A percentile compares a stretch with the other conserved stretches of the same genome.
Evolutionary conservation across 2,113 vertebrate species (phyloP).

Genomic region (Chlamydotis undulata): DNA sequence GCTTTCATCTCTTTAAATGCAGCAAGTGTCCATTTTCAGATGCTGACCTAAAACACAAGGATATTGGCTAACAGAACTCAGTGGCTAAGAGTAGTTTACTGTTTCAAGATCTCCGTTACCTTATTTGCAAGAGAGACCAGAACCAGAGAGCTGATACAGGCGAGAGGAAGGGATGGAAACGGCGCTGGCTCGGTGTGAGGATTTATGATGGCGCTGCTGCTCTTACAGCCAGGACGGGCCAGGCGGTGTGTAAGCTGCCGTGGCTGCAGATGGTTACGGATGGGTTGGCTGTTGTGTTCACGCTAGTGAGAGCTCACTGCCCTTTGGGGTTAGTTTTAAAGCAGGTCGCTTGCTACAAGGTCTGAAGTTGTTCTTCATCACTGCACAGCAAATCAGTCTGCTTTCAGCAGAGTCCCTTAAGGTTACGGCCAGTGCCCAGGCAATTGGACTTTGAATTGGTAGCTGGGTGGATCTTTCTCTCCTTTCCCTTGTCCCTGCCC

Average conservation of each 20-base stretch:
- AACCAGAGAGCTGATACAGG: neutral
- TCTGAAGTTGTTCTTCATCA: neutral
- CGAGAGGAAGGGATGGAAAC: neutral
- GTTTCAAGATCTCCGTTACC: neutral
- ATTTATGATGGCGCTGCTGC: neutral
- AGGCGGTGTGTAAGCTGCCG: rapidly evolving
- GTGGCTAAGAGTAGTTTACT: neutral
- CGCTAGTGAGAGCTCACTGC: neutral
- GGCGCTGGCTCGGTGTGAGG: rapidly evolving
- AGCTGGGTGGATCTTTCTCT: neutral
- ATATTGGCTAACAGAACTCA: neutral
- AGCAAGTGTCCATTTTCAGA: neutral
- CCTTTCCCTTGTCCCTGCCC: neutral
- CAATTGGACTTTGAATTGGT: neutral
- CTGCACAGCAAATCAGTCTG: neutral
- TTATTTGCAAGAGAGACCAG: neutral
- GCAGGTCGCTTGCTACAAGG: neutral
- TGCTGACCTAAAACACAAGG: neutral
- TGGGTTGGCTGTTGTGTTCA: neutral
- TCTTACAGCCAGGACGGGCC: rapidly evolving
- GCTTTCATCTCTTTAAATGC: neutral
- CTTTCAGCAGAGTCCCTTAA: neutral
- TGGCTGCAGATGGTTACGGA: neutral
- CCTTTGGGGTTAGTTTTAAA: neutral
- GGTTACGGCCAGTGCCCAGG: neutral